Base-by-base conservation (phyloP, 2,888 invertebrate species). In the Macaria notata region DNA sequence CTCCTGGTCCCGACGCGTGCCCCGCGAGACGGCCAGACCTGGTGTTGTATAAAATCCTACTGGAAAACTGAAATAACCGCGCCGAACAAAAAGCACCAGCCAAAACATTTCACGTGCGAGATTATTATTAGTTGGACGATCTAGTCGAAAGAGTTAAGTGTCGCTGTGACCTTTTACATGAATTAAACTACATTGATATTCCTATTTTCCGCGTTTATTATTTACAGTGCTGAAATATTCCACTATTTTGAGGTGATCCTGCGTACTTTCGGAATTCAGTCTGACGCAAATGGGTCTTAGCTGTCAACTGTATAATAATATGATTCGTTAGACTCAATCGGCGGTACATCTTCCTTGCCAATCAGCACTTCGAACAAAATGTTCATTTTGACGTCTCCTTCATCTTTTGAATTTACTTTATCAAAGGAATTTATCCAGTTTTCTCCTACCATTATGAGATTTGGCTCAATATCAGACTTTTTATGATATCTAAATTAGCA, bases 1-100 rank as follows among this genome's bases (percentile, higher is more conserved):
- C 47, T 62, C 56, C 64, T 72, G 53, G 64, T 72, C 65, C 65
- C 72, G 66, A 66, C 78, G 76, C 78, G 19, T 79, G 81, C 83
- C 81, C 83, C 75, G 83, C 68, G 76, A 87, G 83, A 80, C 90
- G 90, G 86, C 85, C 80, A 86, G 83, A 83, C 83, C 81, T 84
- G 88, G 74, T 88, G 79, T 87, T 88, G 86, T 81, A 81, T 88
- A 84, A 89, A 91, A 88, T 89, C 88, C 88, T 84, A 91, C 91
- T 91, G 91, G 91, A 91, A 90, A 88, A 88, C 91, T 88, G 90
- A 91, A 91, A 91, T 91, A 90, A 88, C 88, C 87, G 83, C 81
- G 81, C 83, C 89, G 88, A 89, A 90, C 91, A 90, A 90, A 90
- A 91, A 91, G 86, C 91, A 88, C 85, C 91, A 84, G 89, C 90